phyloP scores from a whole-genome alignment of 2,888 invertebrate genomes.

The Sesia bembeciformis region DNA sequence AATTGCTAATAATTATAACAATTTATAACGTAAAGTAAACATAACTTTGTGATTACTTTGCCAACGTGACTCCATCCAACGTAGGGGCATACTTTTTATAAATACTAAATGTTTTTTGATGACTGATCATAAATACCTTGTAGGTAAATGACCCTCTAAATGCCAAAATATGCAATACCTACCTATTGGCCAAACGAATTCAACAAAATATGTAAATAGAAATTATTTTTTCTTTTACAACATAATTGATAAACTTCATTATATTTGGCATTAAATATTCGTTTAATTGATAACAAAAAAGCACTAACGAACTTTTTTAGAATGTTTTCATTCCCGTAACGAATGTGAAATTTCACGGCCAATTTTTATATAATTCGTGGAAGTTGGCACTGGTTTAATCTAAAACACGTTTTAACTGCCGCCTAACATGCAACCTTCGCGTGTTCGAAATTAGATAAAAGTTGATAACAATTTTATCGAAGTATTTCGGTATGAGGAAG shows the following conservation, averaged over 20 bases:
- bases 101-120: no score
- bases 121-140: no score
- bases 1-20: no score
- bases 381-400: constrained; percentile 67
- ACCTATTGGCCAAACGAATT: no score
- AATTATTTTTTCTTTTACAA: background rate
- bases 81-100: no score
- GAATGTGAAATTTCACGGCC: constrained; percentile 67
- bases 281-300: background rate
- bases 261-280: background rate
- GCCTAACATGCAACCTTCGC: constrained; percentile 45
- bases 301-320: background rate
- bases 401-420: constrained; percentile 51
- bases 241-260: background rate
- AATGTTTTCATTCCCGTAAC: constrained; percentile 23
- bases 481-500: constrained; percentile 20
- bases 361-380: constrained; percentile 67
- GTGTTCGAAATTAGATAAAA: constrained; percentile 46
- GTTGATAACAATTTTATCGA: constrained; percentile 37
- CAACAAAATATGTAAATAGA: no score
- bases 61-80: no score
- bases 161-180: no score
- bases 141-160: no score
- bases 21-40: no score
- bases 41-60: no score